Evolutionary conservation across 2,888 invertebrate genomes (phyloP).

Genomic region (Drosophila borealis): DNA sequence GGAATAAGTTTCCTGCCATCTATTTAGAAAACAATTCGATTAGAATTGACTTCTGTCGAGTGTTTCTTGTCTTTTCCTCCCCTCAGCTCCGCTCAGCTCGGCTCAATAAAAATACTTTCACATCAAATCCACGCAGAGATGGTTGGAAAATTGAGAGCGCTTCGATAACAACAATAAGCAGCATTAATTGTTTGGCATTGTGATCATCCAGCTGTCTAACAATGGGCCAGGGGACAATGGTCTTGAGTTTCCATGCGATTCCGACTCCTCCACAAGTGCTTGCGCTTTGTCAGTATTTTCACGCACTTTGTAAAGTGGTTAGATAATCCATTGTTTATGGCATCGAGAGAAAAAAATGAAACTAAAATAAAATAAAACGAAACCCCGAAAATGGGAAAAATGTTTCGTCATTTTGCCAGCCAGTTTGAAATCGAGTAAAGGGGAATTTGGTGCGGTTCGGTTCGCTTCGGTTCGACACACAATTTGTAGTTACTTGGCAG

Average conservation of each 20-base stretch:
- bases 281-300: conserved; percentile 62
- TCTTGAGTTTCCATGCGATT: conserved; percentile 55
- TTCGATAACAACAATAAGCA: conserved; percentile 66
- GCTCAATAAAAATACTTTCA: conserved; percentile 64
- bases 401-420: conserved; percentile 73
- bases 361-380: neutral
- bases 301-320: conserved; percentile 79
- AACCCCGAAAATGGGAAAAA: conserved; percentile 55
- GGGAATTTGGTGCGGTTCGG: conserved; percentile 51
- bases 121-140: conserved; percentile 39
- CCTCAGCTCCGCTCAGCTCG: neutral
- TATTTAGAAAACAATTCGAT: conserved; percentile 82
- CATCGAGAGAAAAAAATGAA: conserved; percentile 13
- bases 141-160: conserved; percentile 45
- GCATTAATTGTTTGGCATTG: conserved; percentile 80
- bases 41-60: conserved; percentile 83
- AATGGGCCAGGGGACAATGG: conserved; percentile 59
- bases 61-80: conserved; percentile 34
- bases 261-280: conserved; percentile 68
- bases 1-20: conserved; percentile 50
- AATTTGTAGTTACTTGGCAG: conserved; percentile 55
- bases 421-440: conserved; percentile 21
- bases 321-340: conserved; percentile 80
- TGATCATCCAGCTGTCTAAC: conserved; percentile 54
- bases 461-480: conserved; percentile 25